Conservation (phyloP, 2,113 vertebrate species). For the Petaurus breviceps region DNA sequence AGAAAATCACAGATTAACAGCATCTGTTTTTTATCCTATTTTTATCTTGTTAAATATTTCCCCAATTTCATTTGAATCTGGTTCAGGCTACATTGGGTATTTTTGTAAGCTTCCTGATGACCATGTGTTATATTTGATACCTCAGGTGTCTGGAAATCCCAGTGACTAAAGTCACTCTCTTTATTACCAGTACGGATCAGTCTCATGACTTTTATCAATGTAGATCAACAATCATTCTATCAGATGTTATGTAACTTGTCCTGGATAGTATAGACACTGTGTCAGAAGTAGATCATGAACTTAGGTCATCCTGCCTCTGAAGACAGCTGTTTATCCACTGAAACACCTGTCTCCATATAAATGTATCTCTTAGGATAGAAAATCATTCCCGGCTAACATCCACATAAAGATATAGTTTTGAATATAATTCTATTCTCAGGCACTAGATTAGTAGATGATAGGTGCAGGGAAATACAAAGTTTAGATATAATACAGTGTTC, state of each 20-base stretch:
- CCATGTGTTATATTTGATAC: neutral
- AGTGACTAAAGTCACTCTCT: neutral
- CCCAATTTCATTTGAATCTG: neutral
- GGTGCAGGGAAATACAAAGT: neutral
- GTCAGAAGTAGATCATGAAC: neutral
- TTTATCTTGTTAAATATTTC: neutral
- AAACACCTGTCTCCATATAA: neutral
- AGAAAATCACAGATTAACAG: neutral
- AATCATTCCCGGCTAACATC: neutral
- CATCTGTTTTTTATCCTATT: neutral
- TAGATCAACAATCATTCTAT: neutral
- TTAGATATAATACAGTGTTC: neutral
- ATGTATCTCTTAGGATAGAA: neutral
- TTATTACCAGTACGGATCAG: neutral
- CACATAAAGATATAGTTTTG: neutral
- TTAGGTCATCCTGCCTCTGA: neutral
- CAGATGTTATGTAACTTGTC: neutral
- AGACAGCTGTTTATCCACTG: neutral
- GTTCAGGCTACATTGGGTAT: no score
- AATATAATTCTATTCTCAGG: neutral
- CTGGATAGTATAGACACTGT: neutral
- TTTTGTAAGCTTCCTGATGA: neutral
- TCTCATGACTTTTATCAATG: neutral
- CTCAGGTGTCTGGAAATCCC: neutral
- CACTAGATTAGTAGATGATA: neutral